A percentile compares a stretch with the other conserved stretches of the same genome.
Conservation (phyloP, 1,140 invertebrate genomes). For the Scaptomyza montana region DNA sequence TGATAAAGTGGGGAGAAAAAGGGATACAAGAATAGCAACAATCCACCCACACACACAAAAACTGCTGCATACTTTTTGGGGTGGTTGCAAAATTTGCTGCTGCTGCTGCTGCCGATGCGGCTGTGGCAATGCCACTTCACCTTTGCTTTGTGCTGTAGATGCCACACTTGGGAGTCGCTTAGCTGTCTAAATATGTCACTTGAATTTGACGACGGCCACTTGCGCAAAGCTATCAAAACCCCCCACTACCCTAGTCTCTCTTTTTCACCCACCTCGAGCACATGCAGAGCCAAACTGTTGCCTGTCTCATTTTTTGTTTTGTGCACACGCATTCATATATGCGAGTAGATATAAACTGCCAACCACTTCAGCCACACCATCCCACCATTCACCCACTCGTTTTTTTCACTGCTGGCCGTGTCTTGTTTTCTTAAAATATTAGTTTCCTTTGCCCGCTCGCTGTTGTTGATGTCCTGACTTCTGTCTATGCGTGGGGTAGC, state of each 20-base stretch:
- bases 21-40: conserved; percentile 20
- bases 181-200: conserved; percentile 82
- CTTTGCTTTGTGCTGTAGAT: conserved; percentile 55
- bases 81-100: conserved; percentile 55
- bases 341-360: conserved; percentile 25
- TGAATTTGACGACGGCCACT: conserved; percentile 81
- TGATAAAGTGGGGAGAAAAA: conserved; percentile 15
- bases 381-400: background rate
- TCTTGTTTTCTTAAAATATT: conserved; percentile 80
- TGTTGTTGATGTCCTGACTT: conserved; percentile 38
- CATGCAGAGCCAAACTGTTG: conserved; percentile 61
- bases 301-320: conserved; percentile 32
- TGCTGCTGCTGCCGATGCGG: conserved; percentile 18
- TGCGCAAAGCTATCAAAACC: conserved; percentile 38
- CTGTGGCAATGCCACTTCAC: conserved; percentile 63
- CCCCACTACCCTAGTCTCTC: no score
- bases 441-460: conserved; percentile 63
- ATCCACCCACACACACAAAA: conserved; percentile 15
- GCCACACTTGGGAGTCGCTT: conserved; percentile 75
- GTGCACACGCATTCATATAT: conserved; percentile 49
- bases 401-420: conserved; percentile 32
- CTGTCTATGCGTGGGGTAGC: conserved; percentile 30
- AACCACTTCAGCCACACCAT: conserved; percentile 16
- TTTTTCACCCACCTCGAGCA: background rate
- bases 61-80: conserved; percentile 38